Evolutionary conservation across 2,113 vertebrate genomes (phyloP), one percentile per base, ranked within the genome.

Genomic region (Neomonachus schauinslandi): DNA sequence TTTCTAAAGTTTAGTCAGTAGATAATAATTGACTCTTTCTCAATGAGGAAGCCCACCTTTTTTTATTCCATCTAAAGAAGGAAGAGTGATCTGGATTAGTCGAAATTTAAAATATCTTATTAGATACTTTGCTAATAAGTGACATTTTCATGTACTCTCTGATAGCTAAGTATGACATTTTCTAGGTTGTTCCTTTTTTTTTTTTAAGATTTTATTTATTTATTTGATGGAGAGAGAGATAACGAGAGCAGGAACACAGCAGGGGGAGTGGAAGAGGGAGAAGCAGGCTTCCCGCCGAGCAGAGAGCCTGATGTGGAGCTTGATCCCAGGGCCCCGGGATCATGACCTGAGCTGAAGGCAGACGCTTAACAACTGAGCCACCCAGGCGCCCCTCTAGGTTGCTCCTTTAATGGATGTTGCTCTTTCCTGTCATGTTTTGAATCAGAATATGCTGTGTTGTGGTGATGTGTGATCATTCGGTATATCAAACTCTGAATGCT

Each of bases 31-130:
- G 28, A 55, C 36, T 87, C 14, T 2, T 84, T 53, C 24, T 83
- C 80, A 84, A 0, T 5, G 6, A 76, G 1, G 26, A 74, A 49
- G 4, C 13, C 2, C 31, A 57, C 4, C 0, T 7, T 91, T 14
- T 16, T 65, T 76, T 65, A 91, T 81, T 90, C 33, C n/a, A 2
- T 6, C 7, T 49, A 22, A 77, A 76, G 14, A 46, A 76, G 18
- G 19, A 90, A 10, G 13, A 53, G 14, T 59, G 11, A 67, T 24
- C 8, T 26, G 19, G 26, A 7, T 79, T 53, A 51, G 14, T 59
- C 6, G 1, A 67, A n/a, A 74, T 22, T 53, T 77, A 87, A 80
- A 74, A 33, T 7, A 31, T 72, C 65, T 88, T 67, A 46, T 80
- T 53, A 28, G n/a, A 19, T 31, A 8, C 19, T 67, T 31, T 67